Base-by-base conservation (phyloP, 2,113 vertebrate species). In the Oreotrochilus melanogaster region DNA sequence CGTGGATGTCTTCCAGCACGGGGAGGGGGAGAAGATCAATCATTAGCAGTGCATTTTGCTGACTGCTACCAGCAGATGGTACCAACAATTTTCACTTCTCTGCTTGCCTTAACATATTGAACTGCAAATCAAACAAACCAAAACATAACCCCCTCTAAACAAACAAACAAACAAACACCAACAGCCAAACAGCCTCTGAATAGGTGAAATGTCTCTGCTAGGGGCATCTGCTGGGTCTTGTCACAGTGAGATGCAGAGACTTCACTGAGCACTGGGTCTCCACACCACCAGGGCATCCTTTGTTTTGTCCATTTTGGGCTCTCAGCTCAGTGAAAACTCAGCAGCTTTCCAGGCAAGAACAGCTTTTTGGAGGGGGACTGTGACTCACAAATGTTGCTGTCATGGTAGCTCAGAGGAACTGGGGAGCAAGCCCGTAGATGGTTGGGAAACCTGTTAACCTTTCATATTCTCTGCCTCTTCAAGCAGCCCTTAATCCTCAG, bases 41-140 rank as follows among this genome's bases (percentile, higher is more conserved):
- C 92, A 93, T 70, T 73, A 89, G 28, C 23, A 17, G 45, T 0
- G 0, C 0, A 0, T 83, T 88, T 58, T 93, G 67, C 96, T 94
- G 90, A 66, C 71, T 96, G 86, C 71, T 88, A 84, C 82, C 79
- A 90, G 90, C 96, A 96, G 94, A 95, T 93, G 92, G 95, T 93
- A 80, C 54, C 1, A 7, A 51, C 75, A 94, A 90, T 94, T 95
- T 86, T 73, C 78, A 50, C 82, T 92, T 93, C 64, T 86, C 90
- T 93, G 82, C 64, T 79, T 93, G 90, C 67, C 92, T 62, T 35
- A 94, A 83, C 90, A 93, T 86, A 94, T 74, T 95, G 96, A 96
- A 70, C 93, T 90, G 25, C 90, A 86, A 86, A 83, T 47, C 86
- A 83, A 95, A 86, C 89, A 57, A 89, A 95, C 50, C 69, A 78